Evolutionary conservation across 2,797 vertebrate species (phyloP), one percentile per base, ranked within the genome.

Genomic region (Falco novaeseelandiae): DNA sequence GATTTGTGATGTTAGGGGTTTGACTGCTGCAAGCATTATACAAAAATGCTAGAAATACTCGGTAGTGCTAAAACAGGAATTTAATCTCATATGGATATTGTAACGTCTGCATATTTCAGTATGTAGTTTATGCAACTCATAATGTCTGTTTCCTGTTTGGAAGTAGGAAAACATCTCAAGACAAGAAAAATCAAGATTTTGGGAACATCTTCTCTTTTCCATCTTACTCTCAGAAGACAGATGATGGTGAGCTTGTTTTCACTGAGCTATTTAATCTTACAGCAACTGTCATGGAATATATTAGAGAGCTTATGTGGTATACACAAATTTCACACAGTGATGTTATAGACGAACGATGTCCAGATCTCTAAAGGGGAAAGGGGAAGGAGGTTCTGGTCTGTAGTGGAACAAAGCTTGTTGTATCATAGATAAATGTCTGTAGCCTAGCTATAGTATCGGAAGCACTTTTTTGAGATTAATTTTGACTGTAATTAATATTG

Each of bases 201-300:
- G 98, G 98, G 91, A 99, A 98, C 96, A 98, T 98, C 52, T 98
- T 99, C 95, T 98, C 98, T 65, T 98, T 98, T 94, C 97, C 98
- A 20, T 98, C 98, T 36, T 98, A 98, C 89, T 99, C 98, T 49
- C 99, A 99, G 96, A 99, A 99, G 97, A 98, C 98, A 89, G 99
- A 99, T 70, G 99, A 99, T 15, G 99, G 99, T 99, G 97, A 98
- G 98, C 95, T 95, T 76, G n/a, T 76, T 96, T 85, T 90, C 55
- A 70, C 44, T 91, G 36, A 62, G 67, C 26, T 5, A 0, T 67
- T 92, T 74, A 46, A 57, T 78, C 59, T 70, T 90, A 27, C 8
- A 91, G 34, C 48, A 82, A 10, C 18, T 40, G 6, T 32, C 71
- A 52, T 4, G 26, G 49, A 49, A 19, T 74, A 8, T 32, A 14